A percentile compares a stretch with the other conserved stretches of the same genome.
phyloP scores from a whole-genome alignment of 1,140 invertebrate genomes.

The Aphelenchoides fujianensis region DNA sequence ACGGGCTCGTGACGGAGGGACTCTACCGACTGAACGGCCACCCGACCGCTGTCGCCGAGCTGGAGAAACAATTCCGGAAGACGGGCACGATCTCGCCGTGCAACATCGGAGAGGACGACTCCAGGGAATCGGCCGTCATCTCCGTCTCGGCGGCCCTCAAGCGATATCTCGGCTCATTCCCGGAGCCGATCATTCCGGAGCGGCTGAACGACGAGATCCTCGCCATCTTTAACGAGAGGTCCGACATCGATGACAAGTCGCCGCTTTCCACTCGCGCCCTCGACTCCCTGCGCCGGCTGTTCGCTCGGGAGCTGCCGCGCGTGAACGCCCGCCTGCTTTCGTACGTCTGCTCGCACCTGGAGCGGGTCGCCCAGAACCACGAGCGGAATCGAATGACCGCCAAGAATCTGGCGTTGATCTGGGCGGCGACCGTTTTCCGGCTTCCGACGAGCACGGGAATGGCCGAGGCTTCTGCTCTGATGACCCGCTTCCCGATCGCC shows the following conservation, averaged over 20 bases:
- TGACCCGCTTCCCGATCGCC: background rate
- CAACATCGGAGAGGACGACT: background rate
- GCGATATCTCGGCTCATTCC: conserved; percentile 2
- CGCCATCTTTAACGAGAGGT: background rate
- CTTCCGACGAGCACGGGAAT: background rate
- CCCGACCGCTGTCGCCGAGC: conserved; percentile 84
- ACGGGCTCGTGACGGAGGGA: conserved; percentile 88
- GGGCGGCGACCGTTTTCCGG: conserved; percentile 12
- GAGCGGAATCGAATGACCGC: conserved; percentile 12
- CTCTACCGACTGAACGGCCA: conserved; percentile 90
- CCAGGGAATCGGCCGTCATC: background rate
- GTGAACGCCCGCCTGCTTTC: conserved; percentile 1
- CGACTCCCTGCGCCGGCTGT: conserved; percentile 12
- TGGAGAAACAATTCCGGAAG: conserved; percentile 77
- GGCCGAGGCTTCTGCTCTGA: background rate
- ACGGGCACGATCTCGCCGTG: background rate
- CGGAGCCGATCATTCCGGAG: conserved; percentile 10
- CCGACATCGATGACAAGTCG: background rate
- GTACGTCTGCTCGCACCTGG: conserved; percentile 13
- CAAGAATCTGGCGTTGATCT: conserved; percentile 20
- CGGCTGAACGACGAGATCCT: conserved; percentile 9
- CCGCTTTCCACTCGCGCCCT: conserved; percentile 9
- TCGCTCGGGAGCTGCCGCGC: background rate
- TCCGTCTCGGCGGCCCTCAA: conserved; percentile 14
- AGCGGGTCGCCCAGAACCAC: conserved; percentile 12